phyloP scores from a whole-genome alignment of 2,888 invertebrate genomes.

The Odontocerum albicorne region DNA sequence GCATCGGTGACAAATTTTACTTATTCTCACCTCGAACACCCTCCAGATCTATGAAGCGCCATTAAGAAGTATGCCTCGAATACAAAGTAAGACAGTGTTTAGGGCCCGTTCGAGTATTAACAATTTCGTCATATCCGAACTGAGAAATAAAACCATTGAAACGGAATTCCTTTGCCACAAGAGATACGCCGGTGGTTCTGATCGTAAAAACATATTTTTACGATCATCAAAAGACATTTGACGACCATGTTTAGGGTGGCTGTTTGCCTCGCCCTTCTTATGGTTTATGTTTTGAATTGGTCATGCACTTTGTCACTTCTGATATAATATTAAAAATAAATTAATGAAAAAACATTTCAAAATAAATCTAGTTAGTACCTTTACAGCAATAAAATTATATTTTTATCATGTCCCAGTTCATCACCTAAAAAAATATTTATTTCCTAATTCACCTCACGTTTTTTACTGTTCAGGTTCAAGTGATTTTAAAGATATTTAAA shows the following conservation, averaged over 20 bases:
- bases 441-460: too few species aligned
- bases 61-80: conserved; percentile 20
- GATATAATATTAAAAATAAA: too few species aligned
- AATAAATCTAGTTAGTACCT: too few species aligned
- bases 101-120: conserved; percentile 21
- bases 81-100: conserved; percentile 28
- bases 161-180: conserved; percentile 29
- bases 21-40: not conserved
- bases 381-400: too few species aligned
- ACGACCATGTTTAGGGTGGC: not conserved
- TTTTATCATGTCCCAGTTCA: too few species aligned
- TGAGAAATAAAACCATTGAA: conserved; percentile 34
- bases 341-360: too few species aligned
- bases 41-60: conserved; percentile 4
- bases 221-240: conserved; percentile 35
- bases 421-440: too few species aligned
- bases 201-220: conserved; percentile 37
- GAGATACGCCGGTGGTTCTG: conserved; percentile 27
- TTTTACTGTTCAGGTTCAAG: too few species aligned
- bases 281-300: conserved; percentile 20
- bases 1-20: not conserved
- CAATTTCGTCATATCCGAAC: conserved; percentile 32
- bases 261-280: conserved; percentile 4
- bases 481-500: too few species aligned
- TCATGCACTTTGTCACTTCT: not conserved